A percentile compares a stretch with the other conserved stretches of the same genome.
Conservation (phyloP, 2,797 vertebrate species). For the Eremophila alpestris region DNA sequence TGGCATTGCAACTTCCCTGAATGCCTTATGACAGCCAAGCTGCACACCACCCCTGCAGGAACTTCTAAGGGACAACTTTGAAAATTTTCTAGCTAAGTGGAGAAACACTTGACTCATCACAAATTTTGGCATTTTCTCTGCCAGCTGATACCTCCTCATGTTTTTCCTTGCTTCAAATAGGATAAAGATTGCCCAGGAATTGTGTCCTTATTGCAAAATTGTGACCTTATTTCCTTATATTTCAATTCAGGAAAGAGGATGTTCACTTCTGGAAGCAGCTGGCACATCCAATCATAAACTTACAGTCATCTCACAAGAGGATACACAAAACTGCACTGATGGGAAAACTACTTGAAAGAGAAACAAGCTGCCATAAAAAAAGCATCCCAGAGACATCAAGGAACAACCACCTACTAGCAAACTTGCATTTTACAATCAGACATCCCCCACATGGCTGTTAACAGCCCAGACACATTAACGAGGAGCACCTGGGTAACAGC, state of each 20-base stretch:
- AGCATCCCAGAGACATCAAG: conserved; percentile 46
- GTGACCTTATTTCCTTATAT: not conserved
- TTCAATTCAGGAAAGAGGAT: not conserved
- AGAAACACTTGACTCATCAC: not conserved
- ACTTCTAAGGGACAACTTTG: not conserved
- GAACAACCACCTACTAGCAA: conserved; percentile 37
- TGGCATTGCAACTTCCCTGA: rapidly evolving
- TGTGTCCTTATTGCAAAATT: not conserved
- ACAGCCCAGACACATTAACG: conserved; percentile 70
- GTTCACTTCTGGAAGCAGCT: not conserved
- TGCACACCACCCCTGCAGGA: not conserved
- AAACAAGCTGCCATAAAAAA: conserved; percentile 46
- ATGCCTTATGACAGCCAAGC: not conserved
- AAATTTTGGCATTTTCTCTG: not conserved
- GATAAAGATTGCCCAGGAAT: not conserved
- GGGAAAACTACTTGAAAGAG: conserved; percentile 2
- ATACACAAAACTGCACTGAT: not conserved
- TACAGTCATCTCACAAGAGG: not conserved
- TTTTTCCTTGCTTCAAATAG: not conserved
- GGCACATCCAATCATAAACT: not conserved
- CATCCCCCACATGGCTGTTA: conserved; percentile 57
- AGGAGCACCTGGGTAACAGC: conserved; percentile 66
- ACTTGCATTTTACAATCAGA: conserved; percentile 54
- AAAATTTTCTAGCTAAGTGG: not conserved
- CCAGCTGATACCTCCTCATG: not conserved